Evolutionary conservation across 2,797 vertebrate genomes (phyloP).

Genomic region (Chlorospingus semifuscus): DNA sequence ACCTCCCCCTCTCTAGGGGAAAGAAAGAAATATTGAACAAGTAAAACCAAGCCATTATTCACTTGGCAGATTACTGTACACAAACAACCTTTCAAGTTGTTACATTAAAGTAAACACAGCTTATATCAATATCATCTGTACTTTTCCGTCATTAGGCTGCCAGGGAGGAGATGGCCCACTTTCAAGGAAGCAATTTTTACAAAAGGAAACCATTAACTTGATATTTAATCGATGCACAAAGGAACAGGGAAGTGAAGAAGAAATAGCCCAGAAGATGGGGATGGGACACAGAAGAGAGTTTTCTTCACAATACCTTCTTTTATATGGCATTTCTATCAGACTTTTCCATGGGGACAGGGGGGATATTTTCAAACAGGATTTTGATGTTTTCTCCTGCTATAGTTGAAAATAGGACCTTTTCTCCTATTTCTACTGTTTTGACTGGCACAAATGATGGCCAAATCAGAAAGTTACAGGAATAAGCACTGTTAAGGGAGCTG

Average conservation of each 20-base stretch:
- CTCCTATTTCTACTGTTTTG: not conserved
- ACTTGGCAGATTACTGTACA: not conserved
- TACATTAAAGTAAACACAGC: not conserved
- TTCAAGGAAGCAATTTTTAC: conserved; percentile 10
- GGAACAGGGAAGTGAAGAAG: not conserved
- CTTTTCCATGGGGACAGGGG: not conserved
- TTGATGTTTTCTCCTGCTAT: not conserved
- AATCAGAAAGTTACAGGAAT: not conserved
- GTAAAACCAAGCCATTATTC: not conserved
- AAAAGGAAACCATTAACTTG: not conserved
- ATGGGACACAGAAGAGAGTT: not conserved
- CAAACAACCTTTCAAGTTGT: not conserved
- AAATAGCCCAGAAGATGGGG: not conserved
- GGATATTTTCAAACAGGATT: not conserved
- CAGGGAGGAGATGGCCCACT: not conserved
- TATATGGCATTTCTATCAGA: not conserved
- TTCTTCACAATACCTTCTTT: not conserved
- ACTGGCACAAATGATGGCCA: not conserved
- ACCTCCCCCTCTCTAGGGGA: not conserved
- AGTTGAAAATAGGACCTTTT: not conserved
- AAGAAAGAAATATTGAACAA: not conserved
- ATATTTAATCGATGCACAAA: not conserved
- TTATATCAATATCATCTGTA: not conserved
- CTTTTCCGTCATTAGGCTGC: not conserved
- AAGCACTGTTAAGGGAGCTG: not conserved